Conservation (phyloP, 2,797 vertebrate species). For the Sebastolobus altivelis region DNA sequence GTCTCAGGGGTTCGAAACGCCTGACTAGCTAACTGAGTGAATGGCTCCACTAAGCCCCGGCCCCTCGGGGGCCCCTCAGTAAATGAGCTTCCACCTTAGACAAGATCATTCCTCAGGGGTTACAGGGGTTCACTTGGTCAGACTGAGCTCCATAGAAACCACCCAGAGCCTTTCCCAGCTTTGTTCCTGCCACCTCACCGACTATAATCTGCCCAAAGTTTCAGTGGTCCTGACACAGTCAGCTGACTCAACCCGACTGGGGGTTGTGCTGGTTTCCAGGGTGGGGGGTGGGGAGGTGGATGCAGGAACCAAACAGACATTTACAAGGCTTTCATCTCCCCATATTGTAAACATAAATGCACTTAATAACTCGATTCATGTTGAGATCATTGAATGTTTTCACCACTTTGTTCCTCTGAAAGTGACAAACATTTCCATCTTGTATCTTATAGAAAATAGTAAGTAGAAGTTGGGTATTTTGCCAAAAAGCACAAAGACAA, state of each 20-base stretch:
- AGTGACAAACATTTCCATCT: not conserved
- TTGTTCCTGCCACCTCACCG: conserved; percentile 71
- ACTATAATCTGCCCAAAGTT: conserved; percentile 59
- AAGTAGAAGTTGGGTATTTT: not conserved
- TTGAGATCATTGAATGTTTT: not conserved
- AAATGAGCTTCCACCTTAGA: conserved; percentile 61
- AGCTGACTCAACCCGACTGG: conserved; percentile 66
- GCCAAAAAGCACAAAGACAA: conserved; percentile 9
- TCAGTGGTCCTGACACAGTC: conserved; percentile 53
- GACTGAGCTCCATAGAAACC: conserved; percentile 68
- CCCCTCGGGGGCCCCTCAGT: conserved; percentile 56
- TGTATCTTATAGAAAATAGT: not conserved
- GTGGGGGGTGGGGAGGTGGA: conserved; percentile 46
- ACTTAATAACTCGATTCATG: not conserved
- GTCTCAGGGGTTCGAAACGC: conserved; percentile 9
- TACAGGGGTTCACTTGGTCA: conserved; percentile 66
- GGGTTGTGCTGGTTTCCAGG: conserved; percentile 36
- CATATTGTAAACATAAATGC: not conserved
- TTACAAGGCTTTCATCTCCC: not conserved
- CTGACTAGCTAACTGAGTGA: conserved; percentile 51
- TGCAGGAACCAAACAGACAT: conserved; percentile 2
- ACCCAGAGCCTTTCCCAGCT: conserved; percentile 52
- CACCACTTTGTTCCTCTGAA: not conserved
- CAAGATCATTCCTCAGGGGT: conserved; percentile 54
- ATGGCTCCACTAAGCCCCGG: conserved; percentile 47